Conservation (phyloP, 1,140 invertebrate species). For the Cheumatopsyche charites region DNA sequence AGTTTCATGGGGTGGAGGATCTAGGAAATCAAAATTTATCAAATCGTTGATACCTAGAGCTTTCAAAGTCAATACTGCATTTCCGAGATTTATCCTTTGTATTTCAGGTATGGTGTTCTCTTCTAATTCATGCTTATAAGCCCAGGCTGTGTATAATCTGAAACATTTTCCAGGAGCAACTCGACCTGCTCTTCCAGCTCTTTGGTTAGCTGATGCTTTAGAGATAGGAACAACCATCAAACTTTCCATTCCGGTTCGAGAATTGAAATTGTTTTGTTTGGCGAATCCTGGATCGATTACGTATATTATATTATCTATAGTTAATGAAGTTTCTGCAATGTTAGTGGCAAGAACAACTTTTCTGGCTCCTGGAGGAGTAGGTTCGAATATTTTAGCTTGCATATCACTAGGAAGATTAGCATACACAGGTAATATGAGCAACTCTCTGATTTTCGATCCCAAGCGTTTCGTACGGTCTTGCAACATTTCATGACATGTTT, state of each 20-base stretch:
- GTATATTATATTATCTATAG: slow-evolving; percentile 99
- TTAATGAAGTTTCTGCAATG: slow-evolving; percentile 98
- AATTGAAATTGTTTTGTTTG: slow-evolving; percentile 99
- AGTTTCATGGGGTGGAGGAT: slow-evolving; percentile 97
- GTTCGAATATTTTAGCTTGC: slow-evolving; percentile 98
- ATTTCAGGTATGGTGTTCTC: slow-evolving; percentile 98
- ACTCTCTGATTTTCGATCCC: slow-evolving; percentile 91
- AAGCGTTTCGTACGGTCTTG: slow-evolving; percentile 88
- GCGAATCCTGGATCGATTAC: slow-evolving; percentile 99
- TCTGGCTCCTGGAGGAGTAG: slow-evolving; percentile 91
- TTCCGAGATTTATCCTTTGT: slow-evolving; percentile 96
- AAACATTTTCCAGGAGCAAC: slow-evolving; percentile 98
- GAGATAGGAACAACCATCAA: slow-evolving; percentile 97
- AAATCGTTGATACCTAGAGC: slow-evolving; percentile 97
- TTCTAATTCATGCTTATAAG: slow-evolving; percentile 97
- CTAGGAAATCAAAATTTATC: slow-evolving; percentile 98
- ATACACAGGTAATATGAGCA: slow-evolving; percentile 96
- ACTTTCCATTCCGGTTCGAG: slow-evolving; percentile 97
- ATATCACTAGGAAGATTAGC: slow-evolving; percentile 98
- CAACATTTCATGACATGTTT: slow-evolving; percentile 92
- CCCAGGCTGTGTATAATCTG: slow-evolving; percentile 95
- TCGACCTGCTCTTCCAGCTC: slow-evolving; percentile 89
- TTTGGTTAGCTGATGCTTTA: slow-evolving; percentile 94
- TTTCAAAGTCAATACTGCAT: slow-evolving; percentile 96
- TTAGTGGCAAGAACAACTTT: slow-evolving; percentile 98